A percentile compares a stretch with the other conserved stretches of the same genome.
Conservation (phyloP, 2,888 invertebrate species). For the Polylopha cassiicola region DNA sequence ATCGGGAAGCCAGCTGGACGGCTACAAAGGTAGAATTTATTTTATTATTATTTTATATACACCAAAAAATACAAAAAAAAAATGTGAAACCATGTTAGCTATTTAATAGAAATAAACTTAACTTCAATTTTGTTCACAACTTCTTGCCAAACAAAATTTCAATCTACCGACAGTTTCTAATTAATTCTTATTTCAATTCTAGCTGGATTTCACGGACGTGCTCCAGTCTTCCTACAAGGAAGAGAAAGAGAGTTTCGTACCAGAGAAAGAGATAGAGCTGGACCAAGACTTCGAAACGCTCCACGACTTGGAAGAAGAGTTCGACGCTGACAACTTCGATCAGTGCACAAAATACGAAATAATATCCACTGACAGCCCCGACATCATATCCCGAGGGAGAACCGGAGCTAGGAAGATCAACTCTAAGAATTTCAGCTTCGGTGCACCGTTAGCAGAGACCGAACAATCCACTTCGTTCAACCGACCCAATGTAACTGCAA, state of each 20-base stretch:
- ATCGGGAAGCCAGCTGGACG: conserved; percentile 45
- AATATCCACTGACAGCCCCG: conserved; percentile 68
- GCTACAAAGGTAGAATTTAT: conserved; percentile 47
- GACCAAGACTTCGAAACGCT: conserved; percentile 57
- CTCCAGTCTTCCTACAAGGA: conserved; percentile 36
- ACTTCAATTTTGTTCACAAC: too few species aligned
- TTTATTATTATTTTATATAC: conserved; percentile 11
- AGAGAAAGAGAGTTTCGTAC: conserved; percentile 41
- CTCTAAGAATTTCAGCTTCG: conserved; percentile 60
- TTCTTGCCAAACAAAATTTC: neutral
- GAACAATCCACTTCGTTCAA: conserved; percentile 67
- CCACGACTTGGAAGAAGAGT: conserved; percentile 68
- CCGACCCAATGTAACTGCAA: conserved; percentile 43
- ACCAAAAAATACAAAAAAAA: too few species aligned
- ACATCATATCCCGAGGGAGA: conserved; percentile 63
- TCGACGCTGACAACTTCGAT: conserved; percentile 60
- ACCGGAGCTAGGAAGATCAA: conserved; percentile 48
- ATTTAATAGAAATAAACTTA: too few species aligned
- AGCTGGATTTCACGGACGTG: conserved; percentile 60
- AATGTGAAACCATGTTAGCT: too few species aligned
- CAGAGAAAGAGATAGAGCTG: conserved; percentile 42
- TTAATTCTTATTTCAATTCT: conserved; percentile 29
- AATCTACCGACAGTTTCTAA: neutral
- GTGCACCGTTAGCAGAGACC: conserved; percentile 58
- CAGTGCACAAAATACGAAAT: conserved; percentile 70